Evolutionary conservation across 2,888 invertebrate genomes (phyloP), one percentile per base, ranked within the genome.

Genomic region (Macrophya annulata): DNA sequence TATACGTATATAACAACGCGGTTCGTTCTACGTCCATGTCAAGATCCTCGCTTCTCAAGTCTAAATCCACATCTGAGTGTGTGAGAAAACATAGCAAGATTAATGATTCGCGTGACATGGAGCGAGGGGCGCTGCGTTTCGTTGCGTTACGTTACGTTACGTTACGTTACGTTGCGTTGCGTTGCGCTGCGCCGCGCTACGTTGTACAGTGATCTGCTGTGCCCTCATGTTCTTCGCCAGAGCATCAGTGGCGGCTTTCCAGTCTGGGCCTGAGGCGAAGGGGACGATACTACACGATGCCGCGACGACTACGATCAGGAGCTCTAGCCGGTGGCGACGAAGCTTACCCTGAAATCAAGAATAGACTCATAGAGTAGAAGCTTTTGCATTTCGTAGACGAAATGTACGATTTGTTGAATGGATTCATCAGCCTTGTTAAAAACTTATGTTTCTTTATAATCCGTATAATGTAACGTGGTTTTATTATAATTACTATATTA

Each of bases 1-100:
- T 15, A 31, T 31, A 31, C 51, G 81, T n/a, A 51, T 21, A 62
- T 55, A 55, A 25, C 51, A 8, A 25, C 76, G 79, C 15, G 21
- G 48, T 51, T 59, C 81, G 59, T 62, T 81, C 81, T 81, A 6
- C 81, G 81, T 62, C 88, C 89, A 86, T 87, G 88, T 89, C 87
- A 88, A 89, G 91, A 91, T 92, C 90, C 89, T 90, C 90, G 90
- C 90, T 89, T 88, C 92, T 91, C 89, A 89, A 90, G 91, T 92
- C 93, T 92, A 93, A 93, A 93, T 93, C 92, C 93, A 93, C 93
- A 93, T 93, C 91, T 90, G 92, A 93, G 93, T 92, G 91, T 91
- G 92, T 92, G 93, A 92, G 93, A 93, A 93, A 93, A 93, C 92
- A 91, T 90, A 91, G 91, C 88, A 93, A 93, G 93, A 93, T 93